Evolutionary conservation across 1,140 invertebrate genomes (phyloP).

Genomic region (Riptortus pedestris): DNA sequence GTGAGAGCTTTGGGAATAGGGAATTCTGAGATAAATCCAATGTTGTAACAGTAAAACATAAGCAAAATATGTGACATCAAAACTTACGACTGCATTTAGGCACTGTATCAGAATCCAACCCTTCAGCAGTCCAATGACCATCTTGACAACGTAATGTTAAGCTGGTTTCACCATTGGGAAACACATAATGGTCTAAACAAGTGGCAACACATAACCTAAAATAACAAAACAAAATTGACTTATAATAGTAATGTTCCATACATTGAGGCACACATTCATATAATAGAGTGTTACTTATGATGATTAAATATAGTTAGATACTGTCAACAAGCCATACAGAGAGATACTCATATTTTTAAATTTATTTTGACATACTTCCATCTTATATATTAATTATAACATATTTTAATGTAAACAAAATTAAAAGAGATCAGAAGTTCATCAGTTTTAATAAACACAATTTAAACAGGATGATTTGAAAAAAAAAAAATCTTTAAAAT

Average conservation of each 20-base stretch:
- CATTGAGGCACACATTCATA: too few species aligned
- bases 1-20: too few species aligned
- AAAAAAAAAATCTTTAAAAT: too few species aligned
- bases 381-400: too few species aligned
- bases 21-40: too few species aligned
- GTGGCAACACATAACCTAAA: constrained; percentile 4
- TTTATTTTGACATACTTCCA: neutral
- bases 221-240: neutral
- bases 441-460: too few species aligned
- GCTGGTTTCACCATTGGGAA: constrained; percentile 7
- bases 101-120: neutral
- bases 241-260: neutral
- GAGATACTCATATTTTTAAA: neutral
- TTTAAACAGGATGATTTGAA: too few species aligned
- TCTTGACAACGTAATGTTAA: neutral
- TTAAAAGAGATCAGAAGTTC: too few species aligned
- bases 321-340: neutral
- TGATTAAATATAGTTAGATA: neutral
- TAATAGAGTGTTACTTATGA: neutral
- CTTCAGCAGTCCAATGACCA: neutral
- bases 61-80: neutral
- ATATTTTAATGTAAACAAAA: too few species aligned
- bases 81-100: neutral
- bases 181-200: neutral
- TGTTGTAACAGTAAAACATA: too few species aligned